Evolutionary conservation across 2,888 invertebrate species (phyloP).

Genomic region (Machimus atricapillus): DNA sequence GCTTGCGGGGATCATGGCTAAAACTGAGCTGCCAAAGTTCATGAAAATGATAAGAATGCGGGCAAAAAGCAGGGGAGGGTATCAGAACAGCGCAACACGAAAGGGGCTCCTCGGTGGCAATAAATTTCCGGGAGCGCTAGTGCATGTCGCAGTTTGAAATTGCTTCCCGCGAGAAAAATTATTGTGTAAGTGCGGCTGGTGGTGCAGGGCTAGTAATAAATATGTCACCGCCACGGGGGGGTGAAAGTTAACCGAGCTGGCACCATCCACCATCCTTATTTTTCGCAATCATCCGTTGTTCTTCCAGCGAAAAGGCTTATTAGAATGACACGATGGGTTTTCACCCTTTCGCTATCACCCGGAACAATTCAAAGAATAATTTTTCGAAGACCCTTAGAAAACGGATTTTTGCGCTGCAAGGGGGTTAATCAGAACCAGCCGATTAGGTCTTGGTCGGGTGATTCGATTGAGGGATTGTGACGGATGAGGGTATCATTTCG

Average conservation of each 20-base stretch:
- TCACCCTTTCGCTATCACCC: not conserved
- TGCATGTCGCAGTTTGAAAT: constrained; percentile 36
- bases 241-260: not conserved
- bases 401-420: not conserved
- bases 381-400: not conserved
- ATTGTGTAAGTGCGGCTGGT: constrained; percentile 17
- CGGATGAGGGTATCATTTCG: constrained; percentile 18
- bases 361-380: not conserved
- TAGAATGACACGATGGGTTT: not conserved
- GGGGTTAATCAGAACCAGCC: constrained; percentile 15
- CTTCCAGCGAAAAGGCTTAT: not conserved
- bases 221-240: not conserved
- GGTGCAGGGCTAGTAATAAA: constrained; percentile 1
- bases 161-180: constrained; percentile 35
- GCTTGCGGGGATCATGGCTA: not conserved
- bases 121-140: constrained; percentile 26
- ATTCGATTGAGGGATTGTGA: not conserved
- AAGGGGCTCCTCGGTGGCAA: not conserved
- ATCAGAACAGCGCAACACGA: not conserved
- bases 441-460: constrained; percentile 19
- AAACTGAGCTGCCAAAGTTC: not conserved
- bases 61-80: not conserved
- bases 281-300: not conserved
- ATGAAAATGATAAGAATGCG: not conserved
- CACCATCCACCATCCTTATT: not conserved